phyloP scores from a whole-genome alignment of 1,140 invertebrate genomes.

The Diprion similis region DNA sequence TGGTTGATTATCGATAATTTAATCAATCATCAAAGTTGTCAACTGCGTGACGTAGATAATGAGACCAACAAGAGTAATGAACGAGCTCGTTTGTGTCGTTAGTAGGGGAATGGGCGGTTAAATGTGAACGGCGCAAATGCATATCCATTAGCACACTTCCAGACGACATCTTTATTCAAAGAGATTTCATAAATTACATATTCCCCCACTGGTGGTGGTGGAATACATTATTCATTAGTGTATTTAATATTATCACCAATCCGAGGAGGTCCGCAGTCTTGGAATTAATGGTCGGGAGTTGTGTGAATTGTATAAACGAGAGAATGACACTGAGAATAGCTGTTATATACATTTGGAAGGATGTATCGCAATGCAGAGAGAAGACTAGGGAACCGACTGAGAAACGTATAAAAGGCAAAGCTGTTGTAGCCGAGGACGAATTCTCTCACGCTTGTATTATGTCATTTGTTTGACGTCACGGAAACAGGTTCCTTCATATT shows the following conservation, averaged over 20 bases:
- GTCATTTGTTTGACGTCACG: background rate
- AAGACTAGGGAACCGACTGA: no score
- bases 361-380: no score
- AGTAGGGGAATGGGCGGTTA: background rate
- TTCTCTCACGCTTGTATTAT: background rate
- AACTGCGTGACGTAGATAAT: background rate
- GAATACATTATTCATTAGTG: background rate
- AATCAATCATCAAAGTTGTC: background rate
- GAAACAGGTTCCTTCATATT: background rate
- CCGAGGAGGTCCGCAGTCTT: background rate
- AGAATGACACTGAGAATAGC: no score
- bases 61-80: background rate
- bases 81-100: background rate
- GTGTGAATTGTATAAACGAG: no score
- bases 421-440: no score
- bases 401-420: no score
- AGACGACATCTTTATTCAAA: background rate
- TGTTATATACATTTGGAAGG: no score
- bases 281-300: no score
- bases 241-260: background rate
- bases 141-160: background rate
- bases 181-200: background rate
- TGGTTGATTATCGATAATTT: background rate
- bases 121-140: background rate
- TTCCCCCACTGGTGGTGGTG: background rate